These are phyloP conservation scores for Egretta garzetta DNA, from an alignment of 2,113 vertebrate species.

Conservation along the genomic window DNA sequence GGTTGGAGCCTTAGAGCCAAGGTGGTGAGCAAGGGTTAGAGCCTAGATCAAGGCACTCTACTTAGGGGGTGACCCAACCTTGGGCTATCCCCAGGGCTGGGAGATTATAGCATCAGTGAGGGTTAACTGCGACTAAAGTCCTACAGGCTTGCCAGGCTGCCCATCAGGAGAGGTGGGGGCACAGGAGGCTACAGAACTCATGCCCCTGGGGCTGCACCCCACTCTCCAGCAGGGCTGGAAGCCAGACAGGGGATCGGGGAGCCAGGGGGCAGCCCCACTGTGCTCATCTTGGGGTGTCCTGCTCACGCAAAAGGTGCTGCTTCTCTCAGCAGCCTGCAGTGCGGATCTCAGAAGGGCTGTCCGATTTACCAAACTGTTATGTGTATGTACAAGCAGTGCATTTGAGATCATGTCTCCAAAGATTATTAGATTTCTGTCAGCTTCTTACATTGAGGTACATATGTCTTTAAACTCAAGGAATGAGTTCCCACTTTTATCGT, in stretches of 20 bases:
- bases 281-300: background rate
- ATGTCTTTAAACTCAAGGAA: background rate
- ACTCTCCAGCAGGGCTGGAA: background rate
- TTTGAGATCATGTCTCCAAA: background rate
- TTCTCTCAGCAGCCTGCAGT: background rate
- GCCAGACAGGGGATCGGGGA: rapidly evolving
- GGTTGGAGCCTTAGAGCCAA: background rate
- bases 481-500: background rate
- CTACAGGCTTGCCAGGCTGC: background rate
- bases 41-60: background rate
- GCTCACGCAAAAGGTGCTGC: background rate
- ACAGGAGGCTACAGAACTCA: background rate
- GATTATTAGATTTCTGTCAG: background rate
- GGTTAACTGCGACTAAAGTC: background rate
- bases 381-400: background rate
- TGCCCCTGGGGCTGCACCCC: background rate
- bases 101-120: background rate
- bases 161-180: background rate
- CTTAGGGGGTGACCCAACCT: background rate
- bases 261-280: background rate
- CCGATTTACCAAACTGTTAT: background rate
- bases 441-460: background rate
- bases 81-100: rapidly evolving
- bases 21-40: background rate
- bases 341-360: background rate